A percentile compares a stretch with the other conserved stretches of the same genome.
Evolutionary conservation across 1,140 invertebrate genomes (phyloP).

Genomic region (Nixonia krombeini): DNA sequence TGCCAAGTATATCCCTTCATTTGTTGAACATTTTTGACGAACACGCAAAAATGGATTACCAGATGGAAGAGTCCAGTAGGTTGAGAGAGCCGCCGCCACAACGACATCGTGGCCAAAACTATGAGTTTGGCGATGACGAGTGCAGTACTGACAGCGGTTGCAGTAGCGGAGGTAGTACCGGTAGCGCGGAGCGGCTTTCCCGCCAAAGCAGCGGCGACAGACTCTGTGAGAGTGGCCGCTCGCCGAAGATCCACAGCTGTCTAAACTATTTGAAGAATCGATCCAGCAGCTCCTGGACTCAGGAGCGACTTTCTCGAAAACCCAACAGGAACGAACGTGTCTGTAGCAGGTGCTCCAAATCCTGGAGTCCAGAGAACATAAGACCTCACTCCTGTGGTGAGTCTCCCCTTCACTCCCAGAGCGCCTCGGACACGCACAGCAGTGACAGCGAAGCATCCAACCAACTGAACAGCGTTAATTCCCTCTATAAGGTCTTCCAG

Average conservation of each 20-base stretch:
- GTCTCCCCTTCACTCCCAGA: conserved; percentile 57
- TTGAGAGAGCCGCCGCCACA: conserved; percentile 36
- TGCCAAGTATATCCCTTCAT: not conserved
- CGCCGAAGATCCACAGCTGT: conserved; percentile 46
- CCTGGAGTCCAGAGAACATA: conserved; percentile 56
- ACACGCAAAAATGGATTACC: conserved; percentile 40
- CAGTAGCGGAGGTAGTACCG: conserved; percentile 60
- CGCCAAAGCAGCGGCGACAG: conserved; percentile 54
- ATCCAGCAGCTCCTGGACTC: conserved; percentile 40
- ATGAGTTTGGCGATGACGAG: conserved; percentile 59
- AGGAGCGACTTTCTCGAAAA: conserved; percentile 51
- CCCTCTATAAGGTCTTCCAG: conserved; percentile 80
- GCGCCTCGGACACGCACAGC: conserved; percentile 60
- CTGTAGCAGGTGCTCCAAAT: conserved; percentile 54
- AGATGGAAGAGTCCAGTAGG: conserved; percentile 57
- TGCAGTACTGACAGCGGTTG: conserved; percentile 66
- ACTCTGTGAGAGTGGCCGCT: conserved; percentile 38
- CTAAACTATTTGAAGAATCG: conserved; percentile 47
- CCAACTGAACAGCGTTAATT: conserved; percentile 76
- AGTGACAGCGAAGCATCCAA: conserved; percentile 72
- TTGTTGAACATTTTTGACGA: no score
- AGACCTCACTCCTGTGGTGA: conserved; percentile 31
- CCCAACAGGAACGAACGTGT: conserved; percentile 39
- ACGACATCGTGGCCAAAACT: conserved; percentile 34
- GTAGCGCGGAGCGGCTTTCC: conserved; percentile 56